These are phyloP conservation scores for Drosophila bipectinata DNA, from an alignment of 1,140 invertebrate genomes.

Conservation along the genomic window DNA sequence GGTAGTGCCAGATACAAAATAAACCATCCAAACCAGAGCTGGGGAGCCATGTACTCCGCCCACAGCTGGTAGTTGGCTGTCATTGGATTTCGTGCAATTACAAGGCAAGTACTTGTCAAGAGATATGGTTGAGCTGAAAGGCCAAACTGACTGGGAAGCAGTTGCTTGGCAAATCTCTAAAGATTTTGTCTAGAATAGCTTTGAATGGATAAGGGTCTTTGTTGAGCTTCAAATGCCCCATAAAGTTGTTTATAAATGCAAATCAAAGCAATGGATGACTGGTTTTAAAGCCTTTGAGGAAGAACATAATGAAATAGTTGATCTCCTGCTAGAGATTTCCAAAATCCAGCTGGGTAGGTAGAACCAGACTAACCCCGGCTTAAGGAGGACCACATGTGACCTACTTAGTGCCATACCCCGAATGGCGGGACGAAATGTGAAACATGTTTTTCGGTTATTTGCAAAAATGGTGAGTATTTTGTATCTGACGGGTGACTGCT, in stretches of 20 bases:
- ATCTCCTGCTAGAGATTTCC: too few relatives aligned
- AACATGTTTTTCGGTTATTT: conserved; percentile 76
- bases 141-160: neutral
- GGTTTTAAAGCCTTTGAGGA: too few relatives aligned
- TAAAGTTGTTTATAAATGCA: neutral
- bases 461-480: conserved; percentile 52
- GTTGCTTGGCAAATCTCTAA: neutral
- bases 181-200: neutral
- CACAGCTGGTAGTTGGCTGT: conserved; percentile 17
- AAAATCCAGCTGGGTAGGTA: neutral
- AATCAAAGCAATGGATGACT: too few relatives aligned
- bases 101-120: conserved; percentile 24
- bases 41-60: conserved; percentile 6
- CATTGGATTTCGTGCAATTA: conserved; percentile 28
- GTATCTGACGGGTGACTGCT: conserved; percentile 19
- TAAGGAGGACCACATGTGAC: conserved; percentile 39
- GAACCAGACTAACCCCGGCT: conserved; percentile 29
- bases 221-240: neutral
- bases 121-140: conserved; percentile 17
- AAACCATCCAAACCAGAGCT: conserved; percentile 3
- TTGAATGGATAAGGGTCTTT: conserved; percentile 1
- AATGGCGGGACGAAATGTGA: conserved; percentile 24
- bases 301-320: too few relatives aligned
- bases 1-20: conserved; percentile 46
- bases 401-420: conserved; percentile 35